These are phyloP conservation scores for Tupaia chinensis DNA, from an alignment of 2,113 vertebrate species.

Conservation along the genomic window DNA sequence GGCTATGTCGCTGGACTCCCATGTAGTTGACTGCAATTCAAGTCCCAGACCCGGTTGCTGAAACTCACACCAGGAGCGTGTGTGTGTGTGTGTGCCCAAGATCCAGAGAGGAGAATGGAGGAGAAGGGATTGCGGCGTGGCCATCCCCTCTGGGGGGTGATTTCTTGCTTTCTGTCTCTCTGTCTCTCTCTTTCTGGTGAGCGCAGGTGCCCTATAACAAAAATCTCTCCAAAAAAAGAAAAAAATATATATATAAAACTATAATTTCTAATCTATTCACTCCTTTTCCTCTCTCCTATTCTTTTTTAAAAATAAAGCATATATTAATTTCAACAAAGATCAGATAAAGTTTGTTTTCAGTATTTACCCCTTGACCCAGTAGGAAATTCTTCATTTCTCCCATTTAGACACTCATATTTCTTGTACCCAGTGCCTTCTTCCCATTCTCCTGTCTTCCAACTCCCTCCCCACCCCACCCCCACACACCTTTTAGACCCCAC, in stretches of 20 bases:
- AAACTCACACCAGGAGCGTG: too few relatives aligned
- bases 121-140: too few relatives aligned
- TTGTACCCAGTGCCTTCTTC: accelerated
- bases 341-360: background rate
- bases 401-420: background rate
- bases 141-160: too few relatives aligned
- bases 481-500: too few relatives aligned
- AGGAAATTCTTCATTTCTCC: background rate
- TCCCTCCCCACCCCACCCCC: background rate
- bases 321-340: background rate
- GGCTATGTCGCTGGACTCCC: too few relatives aligned
- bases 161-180: too few relatives aligned
- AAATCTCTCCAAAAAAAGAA: background rate
- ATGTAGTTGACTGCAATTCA: too few relatives aligned
- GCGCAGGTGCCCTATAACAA: too few relatives aligned
- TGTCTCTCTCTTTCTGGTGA: too few relatives aligned
- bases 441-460: accelerated
- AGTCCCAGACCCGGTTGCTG: too few relatives aligned
- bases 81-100: too few relatives aligned
- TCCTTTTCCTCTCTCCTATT: background rate
- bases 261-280: background rate
- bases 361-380: background rate
- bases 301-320: background rate
- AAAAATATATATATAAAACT: background rate
- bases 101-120: too few relatives aligned